Percentiles rank a stretch among this genome's conserved stretches.
Conservation (phyloP, 2,888 invertebrate genomes). For the Iselma pallidipennis region DNA sequence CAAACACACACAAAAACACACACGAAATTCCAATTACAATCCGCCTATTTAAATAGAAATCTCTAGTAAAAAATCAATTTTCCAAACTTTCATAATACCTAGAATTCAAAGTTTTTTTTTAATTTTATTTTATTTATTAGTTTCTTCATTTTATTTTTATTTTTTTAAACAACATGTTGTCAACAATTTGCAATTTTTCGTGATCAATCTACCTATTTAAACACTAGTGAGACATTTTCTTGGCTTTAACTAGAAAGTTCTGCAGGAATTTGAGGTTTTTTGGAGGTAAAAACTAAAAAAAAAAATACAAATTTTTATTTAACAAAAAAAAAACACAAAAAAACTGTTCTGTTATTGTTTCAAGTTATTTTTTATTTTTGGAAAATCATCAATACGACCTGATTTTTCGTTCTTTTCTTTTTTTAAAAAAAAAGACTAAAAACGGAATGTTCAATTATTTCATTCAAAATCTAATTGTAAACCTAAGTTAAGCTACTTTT, state of each 20-base stretch:
- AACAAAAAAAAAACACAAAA: slow-evolving; percentile 2
- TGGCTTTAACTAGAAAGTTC: background rate
- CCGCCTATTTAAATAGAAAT: background rate
- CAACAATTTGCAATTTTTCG: slow-evolving; percentile 39
- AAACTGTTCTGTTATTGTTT: slow-evolving; percentile 9
- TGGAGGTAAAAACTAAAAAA: slow-evolving; percentile 8
- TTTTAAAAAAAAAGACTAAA: background rate
- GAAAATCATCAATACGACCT: background rate
- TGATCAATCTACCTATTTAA: slow-evolving; percentile 28
- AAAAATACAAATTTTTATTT: background rate
- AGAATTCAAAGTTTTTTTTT: slow-evolving; percentile 27
- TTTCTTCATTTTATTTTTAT: slow-evolving; percentile 16
- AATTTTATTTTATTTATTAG: slow-evolving; percentile 19
- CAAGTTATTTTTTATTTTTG: background rate
- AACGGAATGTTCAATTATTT: background rate
- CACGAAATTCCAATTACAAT: background rate
- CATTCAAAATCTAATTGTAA: too few relatives aligned
- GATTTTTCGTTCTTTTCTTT: too few relatives aligned
- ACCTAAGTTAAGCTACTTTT: background rate
- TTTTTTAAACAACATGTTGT: slow-evolving; percentile 32
- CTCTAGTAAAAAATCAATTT: background rate
- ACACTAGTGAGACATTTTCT: slow-evolving; percentile 25
- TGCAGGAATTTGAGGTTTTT: slow-evolving; percentile 16
- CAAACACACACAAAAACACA: background rate
- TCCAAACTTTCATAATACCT: slow-evolving; percentile 12